Base-by-base conservation (phyloP, 2,888 invertebrate species). In the Eupithecia exiguata region DNA sequence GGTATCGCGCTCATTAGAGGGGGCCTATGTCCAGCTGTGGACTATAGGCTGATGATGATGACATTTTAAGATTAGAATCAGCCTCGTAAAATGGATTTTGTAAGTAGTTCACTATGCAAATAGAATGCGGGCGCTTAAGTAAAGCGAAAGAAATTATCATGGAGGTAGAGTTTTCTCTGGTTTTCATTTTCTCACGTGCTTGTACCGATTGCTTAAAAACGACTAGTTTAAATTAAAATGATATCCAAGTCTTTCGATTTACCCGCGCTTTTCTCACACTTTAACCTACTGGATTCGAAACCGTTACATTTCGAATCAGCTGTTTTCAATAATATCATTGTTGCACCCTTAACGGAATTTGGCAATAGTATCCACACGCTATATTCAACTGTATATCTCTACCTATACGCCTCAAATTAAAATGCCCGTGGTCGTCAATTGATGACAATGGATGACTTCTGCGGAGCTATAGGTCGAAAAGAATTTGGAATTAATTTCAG, bases 271-370 rank as follows among this genome's bases (percentile, higher is more conserved):
- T 68, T 72, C 70, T 73, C 61, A 72, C 62, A 53, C 46, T 53
- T 16, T 43, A 68, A 62, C 71, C 62, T 70, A 75, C 83, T 80
- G 82, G 74, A 83, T 81, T 78, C 78, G 70, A 88, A 89, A 90
- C 92, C 91, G 92, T 92, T 92, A 91, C 88, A 84, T 80, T 86
- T 83, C 77, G 87, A 90, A 92, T 92, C 92, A 93, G 92, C 92
- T 93, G 92, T 92, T 89, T 79, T 66, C 66, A 73, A 79, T 75
- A 79, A 75, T 79, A 71, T 76, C 78, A 79, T 80, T 80, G 79
- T 80, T 62, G 63, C 75, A 73, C 75, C 80, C 80, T 77, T 79
- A 88, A 84, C 83, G 83, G 80, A 83, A 85, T 87, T 88, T 85
- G 75, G 82, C 85, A 81, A 86, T 71, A 69, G 68, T 49, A 67